Conservation (phyloP, 2,888 invertebrate genomes). For the Campaea margaritaria region DNA sequence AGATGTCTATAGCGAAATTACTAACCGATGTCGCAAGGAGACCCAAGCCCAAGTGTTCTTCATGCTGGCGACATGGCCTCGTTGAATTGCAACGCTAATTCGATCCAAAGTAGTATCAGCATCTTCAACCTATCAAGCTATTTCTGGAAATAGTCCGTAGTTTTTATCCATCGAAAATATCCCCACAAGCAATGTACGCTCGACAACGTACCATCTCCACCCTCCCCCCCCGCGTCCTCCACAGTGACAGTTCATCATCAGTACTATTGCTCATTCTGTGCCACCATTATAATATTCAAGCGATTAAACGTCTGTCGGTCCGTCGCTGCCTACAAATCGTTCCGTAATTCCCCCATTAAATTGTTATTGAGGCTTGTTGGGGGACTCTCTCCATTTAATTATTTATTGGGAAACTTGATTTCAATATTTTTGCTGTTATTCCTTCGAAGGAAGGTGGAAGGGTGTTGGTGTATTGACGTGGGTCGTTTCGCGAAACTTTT, state of each 20-base stretch:
- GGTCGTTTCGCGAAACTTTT: background rate
- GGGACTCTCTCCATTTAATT: constrained; percentile 33
- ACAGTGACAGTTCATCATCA: constrained; percentile 20
- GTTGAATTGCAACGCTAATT: too few relatives aligned
- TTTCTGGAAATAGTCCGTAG: too few relatives aligned
- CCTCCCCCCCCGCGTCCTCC: constrained; percentile 15
- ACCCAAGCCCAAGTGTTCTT: too few relatives aligned
- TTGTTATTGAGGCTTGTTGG: constrained; percentile 49
- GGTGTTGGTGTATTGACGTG: background rate
- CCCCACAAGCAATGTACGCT: constrained; percentile 53
- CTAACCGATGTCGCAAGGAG: too few relatives aligned
- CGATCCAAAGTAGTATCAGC: too few relatives aligned
- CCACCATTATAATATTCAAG: constrained; percentile 68
- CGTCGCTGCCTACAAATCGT: constrained; percentile 48
- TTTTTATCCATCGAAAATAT: too few relatives aligned
- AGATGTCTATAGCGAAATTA: too few relatives aligned
- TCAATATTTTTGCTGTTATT: constrained; percentile 27
- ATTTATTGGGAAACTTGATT: constrained; percentile 29
- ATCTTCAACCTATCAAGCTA: too few relatives aligned
- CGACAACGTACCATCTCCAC: constrained; percentile 7
- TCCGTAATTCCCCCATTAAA: constrained; percentile 74
- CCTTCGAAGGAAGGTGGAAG: constrained; percentile 6
- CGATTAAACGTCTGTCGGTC: constrained; percentile 70
- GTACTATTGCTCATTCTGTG: constrained; percentile 22
- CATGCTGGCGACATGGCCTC: too few relatives aligned